phyloP scores from a whole-genome alignment of 2,888 invertebrate genomes.

The Apamea crenata region DNA sequence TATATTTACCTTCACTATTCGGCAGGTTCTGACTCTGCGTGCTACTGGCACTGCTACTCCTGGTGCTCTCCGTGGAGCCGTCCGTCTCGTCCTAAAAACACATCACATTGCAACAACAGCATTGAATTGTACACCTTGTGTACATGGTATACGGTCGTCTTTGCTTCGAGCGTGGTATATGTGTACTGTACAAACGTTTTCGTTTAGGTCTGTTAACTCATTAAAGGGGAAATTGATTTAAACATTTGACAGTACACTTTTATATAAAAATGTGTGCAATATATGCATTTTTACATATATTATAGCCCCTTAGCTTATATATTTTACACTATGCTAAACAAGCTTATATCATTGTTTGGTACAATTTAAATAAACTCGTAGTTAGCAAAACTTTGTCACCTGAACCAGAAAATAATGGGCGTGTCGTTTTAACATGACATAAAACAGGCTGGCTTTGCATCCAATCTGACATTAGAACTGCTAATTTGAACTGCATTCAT shows the following conservation, averaged over 20 bases:
- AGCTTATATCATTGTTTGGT: neutral
- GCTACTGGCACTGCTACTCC: constrained; percentile 85
- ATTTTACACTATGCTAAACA: constrained; percentile 27
- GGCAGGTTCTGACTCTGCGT: constrained; percentile 86
- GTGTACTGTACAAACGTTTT: constrained; percentile 52
- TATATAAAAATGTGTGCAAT: constrained; percentile 39
- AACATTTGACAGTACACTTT: constrained; percentile 45
- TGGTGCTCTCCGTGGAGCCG: constrained; percentile 84
- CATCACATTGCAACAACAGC: constrained; percentile 20
- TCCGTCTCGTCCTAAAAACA: constrained; percentile 91
- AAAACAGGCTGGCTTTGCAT: neutral
- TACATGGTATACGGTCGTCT: constrained; percentile 31
- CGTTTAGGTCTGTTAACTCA: neutral
- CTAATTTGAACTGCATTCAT: neutral
- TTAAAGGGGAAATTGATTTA: neutral
- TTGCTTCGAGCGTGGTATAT: constrained; percentile 36
- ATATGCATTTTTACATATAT: constrained; percentile 44
- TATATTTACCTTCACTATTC: constrained; percentile 84
- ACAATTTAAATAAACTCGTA: neutral
- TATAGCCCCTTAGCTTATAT: constrained; percentile 33
- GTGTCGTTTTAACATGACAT: neutral
- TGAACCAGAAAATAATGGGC: neutral
- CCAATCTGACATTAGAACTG: neutral
- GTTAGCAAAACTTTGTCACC: too few relatives aligned
- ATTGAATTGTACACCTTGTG: constrained; percentile 33